Conservation (phyloP, 2,888 invertebrate species). For the Altica lythri region DNA sequence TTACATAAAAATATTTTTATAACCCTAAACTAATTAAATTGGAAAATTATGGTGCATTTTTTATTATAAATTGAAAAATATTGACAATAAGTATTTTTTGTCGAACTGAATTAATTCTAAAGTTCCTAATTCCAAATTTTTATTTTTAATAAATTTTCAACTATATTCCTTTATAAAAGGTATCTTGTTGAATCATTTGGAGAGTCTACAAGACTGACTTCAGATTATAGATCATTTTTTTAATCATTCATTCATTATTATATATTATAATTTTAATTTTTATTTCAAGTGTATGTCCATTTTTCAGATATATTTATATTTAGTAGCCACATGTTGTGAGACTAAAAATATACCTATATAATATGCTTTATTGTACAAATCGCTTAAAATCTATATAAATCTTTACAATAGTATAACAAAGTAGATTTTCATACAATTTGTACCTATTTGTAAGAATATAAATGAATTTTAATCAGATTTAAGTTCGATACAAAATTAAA, state of each 20-base stretch:
- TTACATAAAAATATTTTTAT: slow-evolving; percentile 6
- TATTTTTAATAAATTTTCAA: slow-evolving; percentile 14
- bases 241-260: slow-evolving; percentile 14
- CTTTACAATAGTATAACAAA: slow-evolving; percentile 20
- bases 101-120: slow-evolving; percentile 7
- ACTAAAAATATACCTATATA: slow-evolving; percentile 24
- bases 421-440: slow-evolving; percentile 2
- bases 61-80: too few species aligned
- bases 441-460: slow-evolving; percentile 10
- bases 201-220: slow-evolving; percentile 31
- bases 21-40: too few species aligned
- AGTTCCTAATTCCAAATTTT: slow-evolving; percentile 27
- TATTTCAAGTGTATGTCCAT: slow-evolving; percentile 25
- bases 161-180: slow-evolving; percentile 1
- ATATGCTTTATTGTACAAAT: slow-evolving; percentile 36
- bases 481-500: not conserved
- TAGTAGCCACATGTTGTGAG: slow-evolving; percentile 31
- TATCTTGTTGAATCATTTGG: slow-evolving; percentile 18
- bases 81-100: slow-evolving; percentile 1
- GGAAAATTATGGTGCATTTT: too few species aligned
- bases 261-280: slow-evolving; percentile 20
- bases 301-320: slow-evolving; percentile 27
- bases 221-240: slow-evolving; percentile 15
- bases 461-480: slow-evolving; percentile 6
- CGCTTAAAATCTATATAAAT: slow-evolving; percentile 32